These are phyloP conservation scores for Trichogramma evanescens DNA, from an alignment of 2,888 invertebrate species.

Conservation along the genomic window DNA sequence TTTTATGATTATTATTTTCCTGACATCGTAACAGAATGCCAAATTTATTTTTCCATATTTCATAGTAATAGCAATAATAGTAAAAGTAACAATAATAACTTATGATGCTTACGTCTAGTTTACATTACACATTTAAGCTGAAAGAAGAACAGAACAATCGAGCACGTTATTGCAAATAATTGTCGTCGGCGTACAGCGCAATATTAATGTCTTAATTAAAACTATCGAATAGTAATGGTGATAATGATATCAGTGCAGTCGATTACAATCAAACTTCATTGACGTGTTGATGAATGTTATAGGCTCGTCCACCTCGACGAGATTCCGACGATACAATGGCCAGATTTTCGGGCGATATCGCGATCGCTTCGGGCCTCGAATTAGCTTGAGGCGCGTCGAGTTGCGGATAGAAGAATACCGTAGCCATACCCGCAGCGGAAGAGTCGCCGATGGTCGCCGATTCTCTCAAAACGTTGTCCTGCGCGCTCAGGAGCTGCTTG, in stretches of 20 bases:
- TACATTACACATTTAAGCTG: no score
- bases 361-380: conserved; percentile 5
- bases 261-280: conserved; percentile 38
- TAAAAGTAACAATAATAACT: no score
- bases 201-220: not conserved
- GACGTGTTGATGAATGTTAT: conserved; percentile 44
- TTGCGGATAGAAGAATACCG: conserved; percentile 40
- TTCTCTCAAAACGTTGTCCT: conserved; percentile 41
- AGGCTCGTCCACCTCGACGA: conserved; percentile 42
- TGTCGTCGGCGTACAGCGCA: not conserved
- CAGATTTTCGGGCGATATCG: conserved; percentile 26
- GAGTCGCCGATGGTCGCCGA: conserved; percentile 39
- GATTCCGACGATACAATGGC: conserved; percentile 40
- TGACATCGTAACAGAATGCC: no score
- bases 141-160: no score
- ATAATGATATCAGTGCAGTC: not conserved
- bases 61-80: no score
- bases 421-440: conserved; percentile 30
- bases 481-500: conserved; percentile 42
- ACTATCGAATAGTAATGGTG: not conserved
- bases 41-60: no score
- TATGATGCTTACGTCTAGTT: no score
- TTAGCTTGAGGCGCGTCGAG: conserved; percentile 24
- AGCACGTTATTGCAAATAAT: not conserved
- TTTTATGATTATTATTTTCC: no score